phyloP scores from a whole-genome alignment of 2,797 vertebrate genomes.

The Poeciliopsis presidionis region DNA sequence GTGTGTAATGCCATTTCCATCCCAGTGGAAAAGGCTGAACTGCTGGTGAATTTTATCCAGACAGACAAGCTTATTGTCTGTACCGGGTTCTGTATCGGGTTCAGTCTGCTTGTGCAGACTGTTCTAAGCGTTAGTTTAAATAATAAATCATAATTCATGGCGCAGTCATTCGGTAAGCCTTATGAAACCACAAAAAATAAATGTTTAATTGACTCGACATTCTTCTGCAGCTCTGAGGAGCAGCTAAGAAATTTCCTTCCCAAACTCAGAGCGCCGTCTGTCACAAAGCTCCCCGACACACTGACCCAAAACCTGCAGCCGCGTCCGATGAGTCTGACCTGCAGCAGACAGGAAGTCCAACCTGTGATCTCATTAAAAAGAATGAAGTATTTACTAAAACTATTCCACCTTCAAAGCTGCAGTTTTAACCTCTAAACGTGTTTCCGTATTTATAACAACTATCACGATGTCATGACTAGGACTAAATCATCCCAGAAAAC shows the following conservation, averaged over 20 bases:
- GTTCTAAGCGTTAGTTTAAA: not conserved
- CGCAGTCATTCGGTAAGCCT: not conserved
- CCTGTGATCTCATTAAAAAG: not conserved
- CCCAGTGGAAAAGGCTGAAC: too few relatives aligned
- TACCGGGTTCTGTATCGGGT: too few relatives aligned
- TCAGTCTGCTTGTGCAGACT: not conserved
- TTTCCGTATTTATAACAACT: too few relatives aligned
- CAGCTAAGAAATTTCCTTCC: not conserved
- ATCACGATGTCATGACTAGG: too few relatives aligned
- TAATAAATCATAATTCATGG: not conserved
- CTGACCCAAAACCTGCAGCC: conserved; percentile 72
- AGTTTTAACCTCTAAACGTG: too few relatives aligned
- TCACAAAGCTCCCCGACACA: conserved; percentile 75
- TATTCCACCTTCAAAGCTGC: not conserved
- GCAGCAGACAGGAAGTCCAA: not conserved
- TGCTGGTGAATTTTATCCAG: too few relatives aligned
- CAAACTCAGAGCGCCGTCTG: conserved; percentile 38
- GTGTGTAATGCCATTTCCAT: too few relatives aligned
- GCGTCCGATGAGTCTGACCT: not conserved
- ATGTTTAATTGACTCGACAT: not conserved
- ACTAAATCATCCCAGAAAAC: too few relatives aligned
- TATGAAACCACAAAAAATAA: not conserved
- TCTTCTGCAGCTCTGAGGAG: not conserved
- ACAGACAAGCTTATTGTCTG: too few relatives aligned
- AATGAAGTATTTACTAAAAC: not conserved